Percentiles rank a stretch among this genome's conserved stretches.
These are phyloP conservation scores for Lepidonotus clava DNA, from an alignment of 2,888 invertebrate species.

Conservation along the genomic window DNA sequence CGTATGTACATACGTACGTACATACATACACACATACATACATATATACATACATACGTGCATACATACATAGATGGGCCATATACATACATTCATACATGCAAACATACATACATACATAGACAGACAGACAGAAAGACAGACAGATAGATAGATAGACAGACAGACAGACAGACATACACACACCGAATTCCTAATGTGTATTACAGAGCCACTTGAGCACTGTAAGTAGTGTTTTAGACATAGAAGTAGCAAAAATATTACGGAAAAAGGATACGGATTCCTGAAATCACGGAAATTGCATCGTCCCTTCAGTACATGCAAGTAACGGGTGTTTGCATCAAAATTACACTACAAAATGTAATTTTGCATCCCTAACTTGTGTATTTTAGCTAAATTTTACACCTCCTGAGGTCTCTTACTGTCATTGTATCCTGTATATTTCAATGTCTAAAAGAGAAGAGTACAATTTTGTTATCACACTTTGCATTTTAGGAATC, in stretches of 20 bases:
- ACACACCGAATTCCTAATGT: not conserved
- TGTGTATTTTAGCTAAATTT: too few relatives aligned
- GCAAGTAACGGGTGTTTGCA: too few relatives aligned
- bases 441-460: too few relatives aligned
- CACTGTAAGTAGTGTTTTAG: not conserved
- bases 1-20: conserved; percentile 49
- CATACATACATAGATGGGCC: conserved; percentile 44
- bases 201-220: not conserved
- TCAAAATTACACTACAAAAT: too few relatives aligned
- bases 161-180: not conserved
- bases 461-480: too few relatives aligned
- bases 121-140: not conserved
- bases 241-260: not conserved
- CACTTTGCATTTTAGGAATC: too few relatives aligned
- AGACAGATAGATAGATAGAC: not conserved
- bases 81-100: conserved; percentile 39
- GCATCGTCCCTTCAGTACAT: too few relatives aligned
- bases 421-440: too few relatives aligned
- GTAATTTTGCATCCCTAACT: too few relatives aligned
- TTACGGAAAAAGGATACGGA: not conserved
- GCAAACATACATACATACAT: conserved; percentile 37
- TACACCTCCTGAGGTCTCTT: too few relatives aligned
- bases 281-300: too few relatives aligned
- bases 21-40: conserved; percentile 51
- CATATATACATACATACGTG: conserved; percentile 53